Percentiles rank a stretch among this genome's conserved stretches.
phyloP scores from a whole-genome alignment of 2,797 vertebrate species.

The Picus viridis region DNA sequence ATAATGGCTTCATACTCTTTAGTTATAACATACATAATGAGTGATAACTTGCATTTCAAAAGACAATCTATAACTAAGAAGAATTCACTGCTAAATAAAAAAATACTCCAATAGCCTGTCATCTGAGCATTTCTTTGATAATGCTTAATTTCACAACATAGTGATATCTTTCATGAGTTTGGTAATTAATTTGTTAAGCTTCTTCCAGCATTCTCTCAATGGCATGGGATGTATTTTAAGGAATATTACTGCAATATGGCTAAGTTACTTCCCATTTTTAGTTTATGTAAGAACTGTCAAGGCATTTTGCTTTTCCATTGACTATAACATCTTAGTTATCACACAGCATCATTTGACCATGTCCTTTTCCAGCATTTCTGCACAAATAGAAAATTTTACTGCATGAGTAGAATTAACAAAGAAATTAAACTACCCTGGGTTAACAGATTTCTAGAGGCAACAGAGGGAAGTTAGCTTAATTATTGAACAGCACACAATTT shows the following conservation, averaged over 20 bases:
- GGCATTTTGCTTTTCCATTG: not conserved
- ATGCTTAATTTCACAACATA: not conserved
- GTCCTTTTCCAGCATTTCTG: not conserved
- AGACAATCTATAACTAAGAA: not conserved
- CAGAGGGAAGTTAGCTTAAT: not conserved
- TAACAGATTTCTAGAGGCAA: not conserved
- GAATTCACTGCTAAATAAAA: not conserved
- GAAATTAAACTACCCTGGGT: not conserved
- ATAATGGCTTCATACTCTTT: not conserved
- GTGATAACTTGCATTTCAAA: not conserved
- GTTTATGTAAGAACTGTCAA: not conserved
- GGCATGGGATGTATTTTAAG: not conserved
- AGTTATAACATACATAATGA: not conserved
- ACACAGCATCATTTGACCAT: not conserved
- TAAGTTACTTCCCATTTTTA: not conserved
- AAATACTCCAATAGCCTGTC: not conserved
- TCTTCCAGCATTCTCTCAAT: not conserved
- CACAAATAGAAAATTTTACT: not conserved
- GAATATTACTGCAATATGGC: not conserved
- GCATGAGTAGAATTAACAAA: not conserved
- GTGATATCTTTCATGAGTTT: not conserved
- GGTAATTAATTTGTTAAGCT: not conserved
- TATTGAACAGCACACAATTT: not conserved
- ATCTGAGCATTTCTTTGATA: not conserved
- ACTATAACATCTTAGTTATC: not conserved